These are phyloP conservation scores for Esperia sulphurella DNA, from an alignment of 2,888 invertebrate species.

Conservation along the genomic window DNA sequence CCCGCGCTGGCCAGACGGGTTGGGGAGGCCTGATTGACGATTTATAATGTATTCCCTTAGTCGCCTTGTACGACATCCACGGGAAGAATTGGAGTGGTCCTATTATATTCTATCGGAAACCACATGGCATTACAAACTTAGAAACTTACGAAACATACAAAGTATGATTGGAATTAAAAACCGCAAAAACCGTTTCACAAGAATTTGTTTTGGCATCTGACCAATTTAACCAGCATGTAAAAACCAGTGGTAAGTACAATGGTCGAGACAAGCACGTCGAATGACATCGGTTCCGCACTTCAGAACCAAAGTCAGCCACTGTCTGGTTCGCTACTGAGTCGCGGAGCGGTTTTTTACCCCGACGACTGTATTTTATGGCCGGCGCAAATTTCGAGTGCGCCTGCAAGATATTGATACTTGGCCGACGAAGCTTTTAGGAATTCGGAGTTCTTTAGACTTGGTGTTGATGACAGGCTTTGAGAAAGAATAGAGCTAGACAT, in stretches of 20 bases:
- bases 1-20: too few relatives aligned
- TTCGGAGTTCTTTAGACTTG: conserved; percentile 10
- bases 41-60: too few relatives aligned
- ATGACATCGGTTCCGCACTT: conserved; percentile 24
- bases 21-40: too few relatives aligned
- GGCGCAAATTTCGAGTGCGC: conserved; percentile 38
- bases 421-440: conserved; percentile 24
- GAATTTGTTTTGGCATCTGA: background rate
- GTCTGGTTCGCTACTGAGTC: conserved; percentile 3
- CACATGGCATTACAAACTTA: too few relatives aligned
- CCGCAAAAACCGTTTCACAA: background rate
- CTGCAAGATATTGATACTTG: conserved; percentile 34
- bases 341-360: conserved; percentile 43
- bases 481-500: too few relatives aligned
- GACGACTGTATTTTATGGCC: conserved; percentile 46
- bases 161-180: background rate
- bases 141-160: too few relatives aligned
- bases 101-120: too few relatives aligned
- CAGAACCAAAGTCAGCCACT: conserved; percentile 1
- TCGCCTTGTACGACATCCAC: too few relatives aligned
- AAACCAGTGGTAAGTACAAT: background rate
- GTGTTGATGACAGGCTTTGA: background rate
- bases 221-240: background rate
- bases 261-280: conserved; percentile 10
- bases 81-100: too few relatives aligned